A percentile compares a stretch with the other conserved stretches of the same genome.
These are phyloP conservation scores for Psilopsiagon aymara DNA, from an alignment of 2,113 vertebrate genomes.

Conservation along the genomic window DNA sequence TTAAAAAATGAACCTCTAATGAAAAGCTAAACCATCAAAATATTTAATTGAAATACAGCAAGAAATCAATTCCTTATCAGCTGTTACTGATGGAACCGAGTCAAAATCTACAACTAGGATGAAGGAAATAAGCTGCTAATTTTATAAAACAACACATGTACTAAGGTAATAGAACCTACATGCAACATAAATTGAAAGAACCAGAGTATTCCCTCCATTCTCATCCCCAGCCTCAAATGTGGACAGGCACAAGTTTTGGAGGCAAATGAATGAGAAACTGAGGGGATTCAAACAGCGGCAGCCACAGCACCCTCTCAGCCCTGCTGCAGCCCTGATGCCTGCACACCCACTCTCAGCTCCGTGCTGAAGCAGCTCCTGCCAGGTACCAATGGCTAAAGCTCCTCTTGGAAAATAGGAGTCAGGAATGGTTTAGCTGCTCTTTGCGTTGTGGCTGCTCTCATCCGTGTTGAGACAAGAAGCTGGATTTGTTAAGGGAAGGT, in stretches of 20 bases:
- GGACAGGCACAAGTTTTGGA: not conserved
- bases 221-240: not conserved
- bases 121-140: not conserved
- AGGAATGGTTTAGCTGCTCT: not conserved
- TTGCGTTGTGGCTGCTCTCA: not conserved
- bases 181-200: not conserved
- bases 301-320: not conserved
- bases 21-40: not conserved
- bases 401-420: accelerated
- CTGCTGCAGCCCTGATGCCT: not conserved
- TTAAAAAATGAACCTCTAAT: not conserved
- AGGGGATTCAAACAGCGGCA: not conserved
- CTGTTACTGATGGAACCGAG: not conserved
- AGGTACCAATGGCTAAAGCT: not conserved
- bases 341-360: accelerated
- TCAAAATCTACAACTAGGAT: not conserved
- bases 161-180: not conserved
- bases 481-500: not conserved
- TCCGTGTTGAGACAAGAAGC: not conserved
- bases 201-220: not conserved
- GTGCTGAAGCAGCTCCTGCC: not conserved
- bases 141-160: not conserved
- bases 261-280: not conserved
- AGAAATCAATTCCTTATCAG: not conserved
- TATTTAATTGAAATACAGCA: slow-evolving; percentile 15